phyloP scores from a whole-genome alignment of 2,797 vertebrate species.

The Dromococcyx pavoninus region DNA sequence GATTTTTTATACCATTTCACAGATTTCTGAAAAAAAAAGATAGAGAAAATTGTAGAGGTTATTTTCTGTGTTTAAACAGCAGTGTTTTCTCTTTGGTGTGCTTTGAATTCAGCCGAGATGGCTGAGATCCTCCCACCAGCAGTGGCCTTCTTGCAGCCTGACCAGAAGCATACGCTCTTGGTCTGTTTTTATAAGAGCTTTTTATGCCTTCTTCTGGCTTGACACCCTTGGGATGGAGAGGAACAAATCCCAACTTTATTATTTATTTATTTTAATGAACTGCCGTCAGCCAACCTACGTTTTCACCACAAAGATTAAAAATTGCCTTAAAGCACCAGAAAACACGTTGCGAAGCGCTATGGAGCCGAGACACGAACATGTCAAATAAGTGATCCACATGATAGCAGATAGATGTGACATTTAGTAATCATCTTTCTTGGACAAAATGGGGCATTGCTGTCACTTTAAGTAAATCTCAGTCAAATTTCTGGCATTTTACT shows the following conservation, averaged over 20 bases:
- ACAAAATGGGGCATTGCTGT: slow-evolving; percentile 39
- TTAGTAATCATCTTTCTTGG: slow-evolving; percentile 37
- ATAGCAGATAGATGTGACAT: slow-evolving; percentile 43
- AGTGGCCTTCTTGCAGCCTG: not conserved
- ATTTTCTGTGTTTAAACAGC: not conserved
- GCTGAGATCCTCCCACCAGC: not conserved
- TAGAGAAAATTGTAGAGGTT: accelerated
- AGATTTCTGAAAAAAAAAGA: not conserved
- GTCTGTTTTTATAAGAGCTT: slow-evolving; percentile 8
- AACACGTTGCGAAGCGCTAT: not conserved
- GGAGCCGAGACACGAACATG: not conserved
- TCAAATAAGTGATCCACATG: slow-evolving; percentile 33
- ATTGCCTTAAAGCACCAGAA: slow-evolving; percentile 23
- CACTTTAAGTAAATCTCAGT: slow-evolving; percentile 45
- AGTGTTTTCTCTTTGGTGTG: not conserved
- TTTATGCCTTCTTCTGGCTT: not conserved
- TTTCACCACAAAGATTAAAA: not conserved
- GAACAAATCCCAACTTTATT: not conserved
- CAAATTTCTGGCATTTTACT: slow-evolving; percentile 37
- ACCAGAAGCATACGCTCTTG: slow-evolving; percentile 18
- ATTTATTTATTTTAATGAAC: slow-evolving; percentile 36
- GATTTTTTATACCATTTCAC: not conserved
- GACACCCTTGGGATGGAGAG: not conserved
- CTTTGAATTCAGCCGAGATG: not conserved
- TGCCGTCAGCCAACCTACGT: not conserved